Percentiles rank a stretch among this genome's conserved stretches.
phyloP scores from a whole-genome alignment of 1,140 invertebrate genomes.

The Triops longicaudatus region DNA sequence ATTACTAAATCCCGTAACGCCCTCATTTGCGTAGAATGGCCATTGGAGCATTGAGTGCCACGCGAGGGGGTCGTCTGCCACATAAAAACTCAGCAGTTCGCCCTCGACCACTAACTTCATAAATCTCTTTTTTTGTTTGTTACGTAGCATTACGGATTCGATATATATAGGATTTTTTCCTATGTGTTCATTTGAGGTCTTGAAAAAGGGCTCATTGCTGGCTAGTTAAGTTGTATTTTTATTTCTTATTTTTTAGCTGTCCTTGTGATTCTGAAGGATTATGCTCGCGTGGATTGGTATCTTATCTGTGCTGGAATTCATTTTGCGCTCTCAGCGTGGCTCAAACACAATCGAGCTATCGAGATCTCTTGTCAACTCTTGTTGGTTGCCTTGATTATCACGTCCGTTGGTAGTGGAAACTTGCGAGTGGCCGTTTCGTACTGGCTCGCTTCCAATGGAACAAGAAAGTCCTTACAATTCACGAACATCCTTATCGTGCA shows the following conservation, averaged over 20 bases:
- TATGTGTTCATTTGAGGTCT: not conserved
- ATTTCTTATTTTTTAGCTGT: not conserved
- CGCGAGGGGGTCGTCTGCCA: slow-evolving; percentile 13
- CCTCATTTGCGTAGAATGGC: slow-evolving; percentile 14
- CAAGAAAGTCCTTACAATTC: not conserved
- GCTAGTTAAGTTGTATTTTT: not conserved
- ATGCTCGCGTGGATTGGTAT: not conserved
- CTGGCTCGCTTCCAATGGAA: not conserved
- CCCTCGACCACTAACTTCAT: slow-evolving; percentile 14
- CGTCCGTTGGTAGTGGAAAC: not conserved
- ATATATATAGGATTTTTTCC: not conserved
- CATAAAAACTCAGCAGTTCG: slow-evolving; percentile 2
- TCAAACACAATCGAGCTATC: slow-evolving; percentile 7
- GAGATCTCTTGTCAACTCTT: slow-evolving; percentile 6
- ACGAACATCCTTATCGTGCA: not conserved
- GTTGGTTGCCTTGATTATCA: slow-evolving; percentile 11
- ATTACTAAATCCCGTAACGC: slow-evolving; percentile 6
- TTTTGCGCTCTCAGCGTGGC: slow-evolving; percentile 6
- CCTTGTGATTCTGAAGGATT: not conserved
- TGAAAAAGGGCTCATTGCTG: not conserved
- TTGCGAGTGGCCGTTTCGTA: not conserved
- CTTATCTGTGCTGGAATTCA: slow-evolving; percentile 6
- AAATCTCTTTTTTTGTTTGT: not conserved
- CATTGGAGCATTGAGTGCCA: slow-evolving; percentile 14
- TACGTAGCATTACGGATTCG: not conserved